Evolutionary conservation across 2,888 invertebrate genomes (phyloP).

Genomic region (Atherix ibis): DNA sequence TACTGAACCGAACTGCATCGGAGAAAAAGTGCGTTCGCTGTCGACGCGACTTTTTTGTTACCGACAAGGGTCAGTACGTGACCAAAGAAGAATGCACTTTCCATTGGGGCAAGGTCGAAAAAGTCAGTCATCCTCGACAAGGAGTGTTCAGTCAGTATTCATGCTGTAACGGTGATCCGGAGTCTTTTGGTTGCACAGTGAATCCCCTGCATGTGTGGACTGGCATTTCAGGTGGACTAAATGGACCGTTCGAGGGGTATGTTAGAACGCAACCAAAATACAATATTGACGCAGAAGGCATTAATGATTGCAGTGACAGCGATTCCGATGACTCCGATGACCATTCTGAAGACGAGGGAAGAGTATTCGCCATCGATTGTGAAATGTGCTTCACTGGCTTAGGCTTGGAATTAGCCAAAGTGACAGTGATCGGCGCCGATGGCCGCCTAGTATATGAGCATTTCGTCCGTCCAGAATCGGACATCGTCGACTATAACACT

Average conservation of each 20-base stretch:
- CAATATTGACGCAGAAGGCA: constrained; percentile 15
- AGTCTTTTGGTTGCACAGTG: constrained; percentile 45
- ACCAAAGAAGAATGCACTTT: constrained; percentile 62
- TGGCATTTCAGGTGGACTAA: constrained; percentile 50
- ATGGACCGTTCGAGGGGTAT: constrained; percentile 56
- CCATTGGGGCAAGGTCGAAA: constrained; percentile 75
- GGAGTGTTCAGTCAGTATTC: constrained; percentile 31
- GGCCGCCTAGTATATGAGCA: constrained; percentile 67
- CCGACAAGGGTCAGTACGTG: constrained; percentile 53
- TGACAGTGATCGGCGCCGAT: constrained; percentile 65
- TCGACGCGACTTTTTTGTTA: constrained; percentile 52
- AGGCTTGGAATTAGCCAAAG: constrained; percentile 75
- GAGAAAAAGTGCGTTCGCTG: constrained; percentile 58
- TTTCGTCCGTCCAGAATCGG: constrained; percentile 64
- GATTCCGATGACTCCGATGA: too few species aligned
- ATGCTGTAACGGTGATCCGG: constrained; percentile 42
- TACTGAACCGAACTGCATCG: constrained; percentile 17
- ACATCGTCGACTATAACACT: constrained; percentile 87
- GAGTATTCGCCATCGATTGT: constrained; percentile 87
- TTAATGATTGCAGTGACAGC: constrained; percentile 15
- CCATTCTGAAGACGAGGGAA: too few species aligned
- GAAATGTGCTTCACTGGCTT: constrained; percentile 90
- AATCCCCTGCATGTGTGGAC: constrained; percentile 62
- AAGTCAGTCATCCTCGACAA: constrained; percentile 24
- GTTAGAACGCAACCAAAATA: constrained; percentile 38